phyloP scores from a whole-genome alignment of 30 jellyfish, hydroid and myxozoan genomes.

The Pseudorhiza aurosa region DNA sequence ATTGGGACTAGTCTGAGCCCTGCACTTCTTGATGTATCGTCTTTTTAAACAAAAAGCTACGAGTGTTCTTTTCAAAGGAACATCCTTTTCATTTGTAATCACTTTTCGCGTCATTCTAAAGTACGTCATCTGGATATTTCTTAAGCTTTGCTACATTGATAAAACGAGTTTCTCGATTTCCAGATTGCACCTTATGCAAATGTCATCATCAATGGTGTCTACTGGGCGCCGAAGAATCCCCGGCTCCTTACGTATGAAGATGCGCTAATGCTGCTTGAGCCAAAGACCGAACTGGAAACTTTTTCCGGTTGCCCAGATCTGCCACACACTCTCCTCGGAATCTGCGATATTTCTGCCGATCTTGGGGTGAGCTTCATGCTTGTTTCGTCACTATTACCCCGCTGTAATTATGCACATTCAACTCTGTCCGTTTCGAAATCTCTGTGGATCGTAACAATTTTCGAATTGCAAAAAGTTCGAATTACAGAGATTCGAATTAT shows the following conservation, averaged over 20 bases:
- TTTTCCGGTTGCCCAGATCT: slow-evolving; percentile 96
- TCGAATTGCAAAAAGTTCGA: too few species aligned
- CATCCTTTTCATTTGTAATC: too few species aligned
- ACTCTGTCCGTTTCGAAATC: too few species aligned
- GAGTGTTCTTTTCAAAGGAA: background rate
- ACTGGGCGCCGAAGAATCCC: slow-evolving; percentile 96
- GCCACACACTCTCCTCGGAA: slow-evolving; percentile 89
- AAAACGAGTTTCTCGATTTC: background rate
- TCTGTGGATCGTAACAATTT: too few species aligned
- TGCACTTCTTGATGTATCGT: too few species aligned
- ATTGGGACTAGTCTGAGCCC: too few species aligned
- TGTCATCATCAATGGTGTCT: slow-evolving; percentile 92
- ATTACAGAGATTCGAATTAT: too few species aligned
- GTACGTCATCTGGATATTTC: too few species aligned
- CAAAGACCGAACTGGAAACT: slow-evolving; percentile 58
- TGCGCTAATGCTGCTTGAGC: slow-evolving; percentile 73
- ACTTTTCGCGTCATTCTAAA: too few species aligned
- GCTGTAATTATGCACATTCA: background rate
- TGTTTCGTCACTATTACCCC: background rate
- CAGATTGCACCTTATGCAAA: slow-evolving; percentile 95
- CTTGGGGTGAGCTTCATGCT: slow-evolving; percentile 76
- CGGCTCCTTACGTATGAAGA: slow-evolving; percentile 91
- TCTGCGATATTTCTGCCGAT: slow-evolving; percentile 95
- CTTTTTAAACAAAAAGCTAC: too few species aligned
- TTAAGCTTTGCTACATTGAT: background rate